These are phyloP conservation scores for Meandrusa payeni DNA, from an alignment of 2,888 invertebrate genomes.

Conservation along the genomic window DNA sequence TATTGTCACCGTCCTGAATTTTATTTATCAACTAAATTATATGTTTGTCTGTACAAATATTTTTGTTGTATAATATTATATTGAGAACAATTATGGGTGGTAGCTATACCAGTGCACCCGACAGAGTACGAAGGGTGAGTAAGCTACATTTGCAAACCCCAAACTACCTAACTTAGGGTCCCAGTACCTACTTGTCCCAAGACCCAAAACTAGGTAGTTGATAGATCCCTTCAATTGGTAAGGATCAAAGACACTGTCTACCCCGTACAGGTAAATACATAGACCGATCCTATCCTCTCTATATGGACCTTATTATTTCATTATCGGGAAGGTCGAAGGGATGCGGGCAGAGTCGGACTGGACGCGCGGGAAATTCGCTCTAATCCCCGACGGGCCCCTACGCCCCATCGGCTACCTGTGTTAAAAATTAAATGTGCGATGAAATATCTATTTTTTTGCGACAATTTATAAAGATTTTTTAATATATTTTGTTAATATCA, in stretches of 20 bases:
- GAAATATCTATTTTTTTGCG: too few species aligned
- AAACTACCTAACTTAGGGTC: constrained; percentile 12
- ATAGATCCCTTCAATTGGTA: constrained; percentile 2
- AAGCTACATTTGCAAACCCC: background rate
- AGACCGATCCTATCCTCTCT: constrained; percentile 9
- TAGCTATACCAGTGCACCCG: background rate
- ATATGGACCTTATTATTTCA: constrained; percentile 15
- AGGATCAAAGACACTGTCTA: constrained; percentile 1
- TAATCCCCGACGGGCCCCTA: background rate
- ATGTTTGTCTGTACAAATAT: too few species aligned
- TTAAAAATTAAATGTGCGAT: too few species aligned
- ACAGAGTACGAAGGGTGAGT: constrained; percentile 4
- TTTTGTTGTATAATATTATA: too few species aligned
- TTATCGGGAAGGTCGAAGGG: constrained; percentile 15
- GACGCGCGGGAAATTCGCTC: constrained; percentile 9
- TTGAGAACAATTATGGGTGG: too few species aligned
- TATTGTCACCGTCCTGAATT: too few species aligned
- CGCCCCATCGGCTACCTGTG: constrained; percentile 1
- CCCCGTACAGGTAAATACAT: constrained; percentile 14
- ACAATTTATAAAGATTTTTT: too few species aligned
- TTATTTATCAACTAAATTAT: too few species aligned
- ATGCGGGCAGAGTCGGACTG: constrained; percentile 15
- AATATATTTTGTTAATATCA: too few species aligned
- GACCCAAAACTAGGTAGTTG: constrained; percentile 19
- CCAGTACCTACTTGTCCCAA: constrained; percentile 12